Percentiles rank a stretch among this genome's conserved stretches.
These are phyloP conservation scores for Helicolenus hilgendorfi DNA, from an alignment of 2,797 vertebrate species.

Conservation along the genomic window DNA sequence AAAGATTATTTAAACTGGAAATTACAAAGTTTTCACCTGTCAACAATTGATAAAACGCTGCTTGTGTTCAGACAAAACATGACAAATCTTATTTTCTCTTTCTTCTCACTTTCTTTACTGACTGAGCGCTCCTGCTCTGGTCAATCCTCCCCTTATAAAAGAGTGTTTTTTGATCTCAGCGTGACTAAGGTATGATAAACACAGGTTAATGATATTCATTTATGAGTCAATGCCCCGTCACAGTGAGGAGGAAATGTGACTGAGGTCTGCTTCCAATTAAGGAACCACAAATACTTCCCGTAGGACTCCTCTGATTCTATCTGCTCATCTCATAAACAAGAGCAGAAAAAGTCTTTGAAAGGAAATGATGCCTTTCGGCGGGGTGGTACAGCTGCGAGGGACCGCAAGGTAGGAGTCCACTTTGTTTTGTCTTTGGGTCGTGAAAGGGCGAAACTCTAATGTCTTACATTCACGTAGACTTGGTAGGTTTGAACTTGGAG, in stretches of 20 bases:
- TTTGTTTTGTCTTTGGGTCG: slow-evolving; percentile 7
- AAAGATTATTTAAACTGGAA: neutral
- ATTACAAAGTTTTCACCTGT: neutral
- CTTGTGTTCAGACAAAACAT: slow-evolving; percentile 7
- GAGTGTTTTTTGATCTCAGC: slow-evolving; percentile 37
- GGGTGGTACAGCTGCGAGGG: slow-evolving; percentile 36
- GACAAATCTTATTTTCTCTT: neutral
- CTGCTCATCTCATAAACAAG: slow-evolving; percentile 70
- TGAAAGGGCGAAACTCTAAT: neutral
- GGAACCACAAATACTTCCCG: slow-evolving; percentile 49
- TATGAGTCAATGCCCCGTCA: slow-evolving; percentile 73
- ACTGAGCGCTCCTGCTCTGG: neutral
- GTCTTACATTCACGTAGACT: neutral
- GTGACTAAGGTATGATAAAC: slow-evolving; percentile 39
- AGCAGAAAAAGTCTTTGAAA: slow-evolving; percentile 20
- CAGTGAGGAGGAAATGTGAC: slow-evolving; percentile 65
- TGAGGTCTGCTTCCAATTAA: slow-evolving; percentile 80
- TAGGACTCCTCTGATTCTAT: slow-evolving; percentile 55
- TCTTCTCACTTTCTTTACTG: slow-evolving; percentile 43
- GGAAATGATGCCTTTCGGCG: slow-evolving; percentile 45
- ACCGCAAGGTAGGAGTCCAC: neutral
- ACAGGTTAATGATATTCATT: slow-evolving; percentile 28
- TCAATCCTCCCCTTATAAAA: neutral
- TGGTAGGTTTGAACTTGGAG: neutral
- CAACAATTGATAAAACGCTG: neutral